Base-by-base conservation (phyloP, 2,113 vertebrate genomes). In the Nycticorax nycticorax region DNA sequence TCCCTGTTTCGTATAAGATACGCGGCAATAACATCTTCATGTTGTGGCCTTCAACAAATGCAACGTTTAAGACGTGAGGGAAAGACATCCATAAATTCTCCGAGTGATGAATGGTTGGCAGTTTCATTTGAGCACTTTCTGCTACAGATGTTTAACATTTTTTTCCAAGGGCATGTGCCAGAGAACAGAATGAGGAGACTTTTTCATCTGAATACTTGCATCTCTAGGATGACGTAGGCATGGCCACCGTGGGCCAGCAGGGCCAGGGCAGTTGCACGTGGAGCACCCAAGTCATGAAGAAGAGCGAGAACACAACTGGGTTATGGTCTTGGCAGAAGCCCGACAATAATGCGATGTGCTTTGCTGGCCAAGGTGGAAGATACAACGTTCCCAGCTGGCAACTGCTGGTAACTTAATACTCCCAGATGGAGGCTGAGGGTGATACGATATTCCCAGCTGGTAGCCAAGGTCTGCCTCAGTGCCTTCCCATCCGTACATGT, bases 401-500 rank as follows among this genome's bases (percentile, higher is more conserved):
- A 91, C 96, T 94, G 72, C 94, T 87, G 30, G 76, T 96, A 96
- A 98, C 97, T 97, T 96, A 93, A 96, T 97, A 95, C 91, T 97
- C 97, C 43, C 97, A 98, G 97, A 94, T 85, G 97, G 97, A 97
- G 96, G 83, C 89, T 71, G 93, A 91, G 92, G 96, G 93, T 13
- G 14, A 98, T 95, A 8, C 4, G 96, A 95, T 94, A 97, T 75
- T 97, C 97, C 97, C 97, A 98, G 98, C 97, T 98, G 98, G 97
- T 96, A 97, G 93, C 90, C 94, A 85, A 28, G 59, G 86, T 45
- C 28, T 92, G 89, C 93, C 87, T 92, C 68, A 35, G 91, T 66
- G 83, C 63, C 39, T 92, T 97, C 96, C 94, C 91, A 71, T 48
- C 22, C 21, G 8, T 93, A 75, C 93, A 76, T 47, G 96, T 66